A percentile compares a stretch with the other conserved stretches of the same genome.
Conservation (phyloP, 2,113 vertebrate genomes). For the Gila orcuttii region DNA sequence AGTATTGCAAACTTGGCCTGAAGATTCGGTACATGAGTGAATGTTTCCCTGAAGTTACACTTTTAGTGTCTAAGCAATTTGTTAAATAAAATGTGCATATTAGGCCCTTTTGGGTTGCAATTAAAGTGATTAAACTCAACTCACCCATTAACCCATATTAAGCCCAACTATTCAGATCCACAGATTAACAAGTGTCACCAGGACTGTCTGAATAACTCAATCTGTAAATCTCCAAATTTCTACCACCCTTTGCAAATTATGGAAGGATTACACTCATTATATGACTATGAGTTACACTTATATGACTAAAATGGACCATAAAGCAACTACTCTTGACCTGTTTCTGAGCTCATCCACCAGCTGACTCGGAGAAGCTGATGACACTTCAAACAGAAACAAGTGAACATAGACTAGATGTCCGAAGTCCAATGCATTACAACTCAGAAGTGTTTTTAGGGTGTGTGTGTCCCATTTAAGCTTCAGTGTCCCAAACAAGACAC, state of each 20-base stretch:
- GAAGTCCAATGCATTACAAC: neutral
- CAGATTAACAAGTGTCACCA: neutral
- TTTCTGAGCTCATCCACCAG: conserved; percentile 7
- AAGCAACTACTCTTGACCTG: neutral
- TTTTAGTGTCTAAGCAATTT: no score
- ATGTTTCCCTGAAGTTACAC: no score
- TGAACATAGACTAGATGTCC: neutral
- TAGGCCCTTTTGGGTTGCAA: neutral
- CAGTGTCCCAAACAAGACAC: no score
- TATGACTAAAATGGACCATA: neutral
- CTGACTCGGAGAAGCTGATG: neutral
- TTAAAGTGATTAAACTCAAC: neutral
- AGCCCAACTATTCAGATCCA: neutral
- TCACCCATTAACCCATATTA: neutral
- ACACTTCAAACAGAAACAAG: neutral
- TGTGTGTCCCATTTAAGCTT: no score
- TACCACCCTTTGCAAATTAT: neutral
- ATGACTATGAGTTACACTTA: neutral
- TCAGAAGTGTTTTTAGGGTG: no score
- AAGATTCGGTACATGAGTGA: no score
- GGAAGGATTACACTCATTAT: neutral
- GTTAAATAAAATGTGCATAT: neutral
- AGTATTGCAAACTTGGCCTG: no score
- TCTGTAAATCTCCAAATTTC: neutral
- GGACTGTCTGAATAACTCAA: neutral